Evolutionary conservation across 2,113 vertebrate genomes (phyloP).

Genomic region (Phylloscopus whistleri): DNA sequence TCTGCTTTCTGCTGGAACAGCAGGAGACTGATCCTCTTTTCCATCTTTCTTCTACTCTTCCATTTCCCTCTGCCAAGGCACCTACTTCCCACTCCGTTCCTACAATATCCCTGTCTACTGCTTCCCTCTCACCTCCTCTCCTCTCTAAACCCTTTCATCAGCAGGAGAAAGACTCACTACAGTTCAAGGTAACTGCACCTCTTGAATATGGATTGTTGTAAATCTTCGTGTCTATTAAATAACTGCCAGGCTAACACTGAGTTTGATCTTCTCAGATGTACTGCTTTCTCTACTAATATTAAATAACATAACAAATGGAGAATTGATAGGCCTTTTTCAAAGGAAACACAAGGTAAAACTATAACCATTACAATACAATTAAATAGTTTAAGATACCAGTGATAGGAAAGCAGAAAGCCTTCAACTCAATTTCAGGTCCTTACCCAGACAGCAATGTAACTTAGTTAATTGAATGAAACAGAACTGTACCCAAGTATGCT

Average conservation of each 20-base stretch:
- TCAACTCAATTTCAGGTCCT: background rate
- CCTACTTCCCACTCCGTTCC: slow-evolving; percentile 50
- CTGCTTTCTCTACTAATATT: slow-evolving; percentile 51
- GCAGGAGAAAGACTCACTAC: slow-evolving; percentile 78
- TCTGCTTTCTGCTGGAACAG: slow-evolving; percentile 43
- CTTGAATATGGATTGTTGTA: slow-evolving; percentile 47
- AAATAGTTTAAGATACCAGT: background rate
- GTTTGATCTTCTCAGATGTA: slow-evolving; percentile 3
- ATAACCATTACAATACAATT: background rate
- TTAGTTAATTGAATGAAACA: background rate
- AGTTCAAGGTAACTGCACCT: slow-evolving; percentile 85
- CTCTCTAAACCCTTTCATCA: slow-evolving; percentile 73
- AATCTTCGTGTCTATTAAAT: background rate
- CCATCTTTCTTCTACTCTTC: slow-evolving; percentile 49
- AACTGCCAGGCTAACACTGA: slow-evolving; percentile 3
- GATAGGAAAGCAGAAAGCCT: background rate
- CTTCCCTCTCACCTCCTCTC: slow-evolving; percentile 69
- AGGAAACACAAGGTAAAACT: background rate
- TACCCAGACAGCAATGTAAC: background rate
- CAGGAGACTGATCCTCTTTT: slow-evolving; percentile 28
- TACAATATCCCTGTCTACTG: slow-evolving; percentile 41
- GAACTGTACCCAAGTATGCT: background rate
- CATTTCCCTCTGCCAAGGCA: slow-evolving; percentile 49
- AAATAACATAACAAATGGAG: slow-evolving; percentile 14
- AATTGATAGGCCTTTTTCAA: background rate